These are phyloP conservation scores for Antheraea assamensis DNA, from an alignment of 2,888 invertebrate genomes.

Conservation along the genomic window DNA sequence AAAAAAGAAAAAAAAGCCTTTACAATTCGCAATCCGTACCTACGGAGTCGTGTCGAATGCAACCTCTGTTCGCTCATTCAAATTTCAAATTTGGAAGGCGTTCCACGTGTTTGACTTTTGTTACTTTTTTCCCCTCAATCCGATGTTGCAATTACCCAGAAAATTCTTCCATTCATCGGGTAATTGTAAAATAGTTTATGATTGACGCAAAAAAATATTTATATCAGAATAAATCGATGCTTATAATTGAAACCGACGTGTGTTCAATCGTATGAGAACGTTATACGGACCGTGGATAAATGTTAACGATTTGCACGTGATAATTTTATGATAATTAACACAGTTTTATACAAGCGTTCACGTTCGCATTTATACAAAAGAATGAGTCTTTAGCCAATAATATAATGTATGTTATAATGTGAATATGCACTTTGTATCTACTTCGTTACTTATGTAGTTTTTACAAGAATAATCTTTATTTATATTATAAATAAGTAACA, in stretches of 20 bases:
- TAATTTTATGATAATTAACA: conserved; percentile 23
- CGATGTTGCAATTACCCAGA: conserved; percentile 65
- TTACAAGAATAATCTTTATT: not conserved
- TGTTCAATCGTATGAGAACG: conserved; percentile 49
- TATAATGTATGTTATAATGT: not conserved
- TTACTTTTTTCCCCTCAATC: conserved; percentile 40
- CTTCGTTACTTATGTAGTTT: not conserved
- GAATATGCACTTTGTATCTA: not conserved
- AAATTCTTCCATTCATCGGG: conserved; percentile 55
- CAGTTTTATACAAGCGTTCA: conserved; percentile 33
- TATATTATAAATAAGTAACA: too few species aligned
- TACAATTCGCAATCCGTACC: conserved; percentile 53
- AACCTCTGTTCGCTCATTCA: conserved; percentile 49
- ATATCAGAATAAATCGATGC: conserved; percentile 29
- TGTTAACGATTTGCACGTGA: conserved; percentile 28
- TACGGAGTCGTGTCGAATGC: conserved; percentile 65
- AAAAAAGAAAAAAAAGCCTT: conserved; percentile 47
- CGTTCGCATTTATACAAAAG: not conserved
- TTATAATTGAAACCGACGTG: conserved; percentile 60
- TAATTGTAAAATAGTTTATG: conserved; percentile 69
- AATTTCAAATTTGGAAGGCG: conserved; percentile 69
- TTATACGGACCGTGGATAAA: conserved; percentile 62
- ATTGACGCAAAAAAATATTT: conserved; percentile 49
- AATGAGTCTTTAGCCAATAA: not conserved
- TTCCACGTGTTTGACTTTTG: conserved; percentile 69